Evolutionary conservation across 2,113 vertebrate species (phyloP).

Genomic region (Pangasianodon gigas): DNA sequence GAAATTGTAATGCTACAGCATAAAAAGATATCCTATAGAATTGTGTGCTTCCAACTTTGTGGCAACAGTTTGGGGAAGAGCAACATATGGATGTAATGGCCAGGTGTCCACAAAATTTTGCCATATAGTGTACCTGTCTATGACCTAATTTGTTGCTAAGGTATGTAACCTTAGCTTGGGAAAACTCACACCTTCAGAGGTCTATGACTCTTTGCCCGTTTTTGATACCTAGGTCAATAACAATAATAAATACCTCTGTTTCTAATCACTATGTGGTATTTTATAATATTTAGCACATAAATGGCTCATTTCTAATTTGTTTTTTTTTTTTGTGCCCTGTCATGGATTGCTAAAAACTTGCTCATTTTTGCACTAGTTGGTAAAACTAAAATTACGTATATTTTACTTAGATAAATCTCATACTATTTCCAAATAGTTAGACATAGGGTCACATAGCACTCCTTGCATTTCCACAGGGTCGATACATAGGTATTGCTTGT

Average conservation of each 20-base stretch:
- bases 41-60: not conserved
- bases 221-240: not conserved
- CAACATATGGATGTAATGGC: not conserved
- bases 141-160: not conserved
- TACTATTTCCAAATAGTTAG: not conserved
- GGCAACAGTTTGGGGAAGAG: not conserved
- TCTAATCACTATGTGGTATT: too few species aligned
- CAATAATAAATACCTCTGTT: not conserved
- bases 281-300: not conserved
- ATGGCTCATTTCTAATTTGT: not conserved
- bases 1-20: not conserved
- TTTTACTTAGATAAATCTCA: not conserved
- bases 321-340: not conserved
- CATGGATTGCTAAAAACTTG: not conserved
- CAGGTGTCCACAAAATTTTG: not conserved
- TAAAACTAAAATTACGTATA: not conserved
- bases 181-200: not conserved
- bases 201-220: not conserved
- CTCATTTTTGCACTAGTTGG: not conserved
- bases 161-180: not conserved
- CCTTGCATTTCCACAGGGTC: not conserved
- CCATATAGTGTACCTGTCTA: not conserved
- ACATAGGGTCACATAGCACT: too few species aligned
- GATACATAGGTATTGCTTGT: not conserved
- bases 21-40: not conserved